Conservation (phyloP, 2,797 vertebrate species). For the Gymnothorax reevesii region DNA sequence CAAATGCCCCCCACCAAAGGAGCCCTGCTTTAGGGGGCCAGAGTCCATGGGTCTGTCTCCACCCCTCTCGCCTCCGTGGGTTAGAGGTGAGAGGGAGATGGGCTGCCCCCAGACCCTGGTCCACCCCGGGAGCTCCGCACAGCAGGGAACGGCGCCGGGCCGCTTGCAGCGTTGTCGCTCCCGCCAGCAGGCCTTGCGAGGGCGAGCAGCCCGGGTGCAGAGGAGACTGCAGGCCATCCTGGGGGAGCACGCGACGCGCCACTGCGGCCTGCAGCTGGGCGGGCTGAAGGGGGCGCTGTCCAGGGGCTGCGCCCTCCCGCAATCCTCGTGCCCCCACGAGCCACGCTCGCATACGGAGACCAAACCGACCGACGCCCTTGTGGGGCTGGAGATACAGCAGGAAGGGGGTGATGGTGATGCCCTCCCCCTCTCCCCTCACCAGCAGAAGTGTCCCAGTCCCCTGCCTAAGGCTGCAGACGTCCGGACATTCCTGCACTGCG, state of each 20-base stretch:
- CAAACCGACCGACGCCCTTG: conserved; percentile 50
- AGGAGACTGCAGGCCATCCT: conserved; percentile 81
- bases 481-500: conserved; percentile 69
- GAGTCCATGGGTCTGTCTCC: conserved; percentile 25
- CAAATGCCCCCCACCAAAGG: conserved; percentile 26
- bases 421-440: conserved; percentile 6
- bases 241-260: conserved; percentile 77
- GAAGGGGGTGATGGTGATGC: conserved; percentile 50
- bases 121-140: conserved; percentile 43
- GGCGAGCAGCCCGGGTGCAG: conserved; percentile 72
- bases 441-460: conserved; percentile 52
- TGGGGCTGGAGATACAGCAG: conserved; percentile 57
- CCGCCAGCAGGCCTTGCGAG: conserved; percentile 76
- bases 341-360: conserved; percentile 39
- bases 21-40: conserved; percentile 32
- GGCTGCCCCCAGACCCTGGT: conserved; percentile 5
- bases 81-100: conserved; percentile 47
- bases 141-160: conserved; percentile 66
- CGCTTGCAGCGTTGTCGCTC: conserved; percentile 71
- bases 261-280: conserved; percentile 82
- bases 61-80: conserved; percentile 61
- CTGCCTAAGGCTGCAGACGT: conserved; percentile 64
- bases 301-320: conserved; percentile 51
- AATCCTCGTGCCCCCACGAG: conserved; percentile 46
- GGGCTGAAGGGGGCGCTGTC: conserved; percentile 71